Evolutionary conservation across 1,140 invertebrate genomes (phyloP).

Genomic region (Rhynchophorus ferrugineus): DNA sequence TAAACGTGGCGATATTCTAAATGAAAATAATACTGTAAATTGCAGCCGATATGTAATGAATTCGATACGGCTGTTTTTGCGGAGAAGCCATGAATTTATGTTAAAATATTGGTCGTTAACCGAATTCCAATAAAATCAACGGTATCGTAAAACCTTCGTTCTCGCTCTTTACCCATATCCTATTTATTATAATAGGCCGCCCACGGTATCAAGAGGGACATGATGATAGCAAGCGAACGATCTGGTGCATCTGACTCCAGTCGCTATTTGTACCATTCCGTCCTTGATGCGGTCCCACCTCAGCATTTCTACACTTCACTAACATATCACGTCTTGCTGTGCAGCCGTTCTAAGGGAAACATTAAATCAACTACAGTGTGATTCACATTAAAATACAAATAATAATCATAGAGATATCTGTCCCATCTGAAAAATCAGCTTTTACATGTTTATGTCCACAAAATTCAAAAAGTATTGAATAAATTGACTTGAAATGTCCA

Average conservation of each 20-base stretch:
- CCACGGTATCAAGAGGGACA: conserved; percentile 3
- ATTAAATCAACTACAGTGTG: conserved; percentile 18
- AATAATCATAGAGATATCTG: no score
- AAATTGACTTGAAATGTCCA: no score
- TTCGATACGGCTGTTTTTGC: no score
- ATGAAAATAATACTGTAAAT: no score
- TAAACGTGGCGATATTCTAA: no score
- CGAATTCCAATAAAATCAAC: conserved; percentile 4
- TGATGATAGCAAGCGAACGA: conserved; percentile 6
- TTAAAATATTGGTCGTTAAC: no score
- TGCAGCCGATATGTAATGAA: no score
- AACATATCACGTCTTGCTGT: conserved; percentile 23
- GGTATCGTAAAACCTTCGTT: not conserved
- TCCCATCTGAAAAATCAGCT: no score
- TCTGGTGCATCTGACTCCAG: conserved; percentile 17
- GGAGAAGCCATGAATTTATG: no score
- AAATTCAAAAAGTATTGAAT: no score
- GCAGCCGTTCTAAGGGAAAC: conserved; percentile 6
- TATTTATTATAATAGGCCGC: conserved; percentile 6
- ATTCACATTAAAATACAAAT: no score
- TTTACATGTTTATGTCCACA: no score
- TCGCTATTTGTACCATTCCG: conserved; percentile 2
- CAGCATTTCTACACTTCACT: conserved; percentile 20
- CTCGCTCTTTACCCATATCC: not conserved
- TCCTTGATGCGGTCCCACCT: conserved; percentile 21